These are phyloP conservation scores for Drosophila baimaii DNA, from an alignment of 1,140 invertebrate genomes.

Conservation along the genomic window DNA sequence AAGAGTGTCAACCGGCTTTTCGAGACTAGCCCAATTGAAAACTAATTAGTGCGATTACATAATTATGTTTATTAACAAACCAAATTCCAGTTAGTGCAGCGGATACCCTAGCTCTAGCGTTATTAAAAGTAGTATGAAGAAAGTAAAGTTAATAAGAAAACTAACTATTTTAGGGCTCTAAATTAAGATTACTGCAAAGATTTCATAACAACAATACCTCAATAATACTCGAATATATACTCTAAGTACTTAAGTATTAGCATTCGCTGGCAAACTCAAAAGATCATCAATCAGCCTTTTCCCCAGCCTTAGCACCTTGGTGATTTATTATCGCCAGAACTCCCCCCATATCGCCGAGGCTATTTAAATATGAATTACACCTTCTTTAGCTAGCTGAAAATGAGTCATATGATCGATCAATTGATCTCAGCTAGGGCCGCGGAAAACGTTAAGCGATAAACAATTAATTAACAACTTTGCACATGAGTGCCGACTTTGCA, in stretches of 20 bases:
- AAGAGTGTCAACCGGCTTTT: not conserved
- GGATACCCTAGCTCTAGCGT: too few relatives aligned
- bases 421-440: slow-evolving; percentile 11
- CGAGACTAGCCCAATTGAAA: not conserved
- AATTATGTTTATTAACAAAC: not conserved
- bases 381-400: not conserved
- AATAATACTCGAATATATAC: not conserved
- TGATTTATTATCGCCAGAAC: slow-evolving; percentile 21
- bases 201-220: not conserved
- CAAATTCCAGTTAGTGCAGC: not conserved
- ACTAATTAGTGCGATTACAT: not conserved
- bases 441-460: slow-evolving; percentile 7
- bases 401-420: slow-evolving; percentile 26
- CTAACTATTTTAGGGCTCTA: too few relatives aligned
- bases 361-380: slow-evolving; percentile 16
- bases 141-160: not conserved
- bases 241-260: not conserved
- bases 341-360: not conserved
- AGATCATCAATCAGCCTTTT: slow-evolving; percentile 23
- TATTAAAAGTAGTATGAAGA: not conserved
- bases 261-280: not conserved
- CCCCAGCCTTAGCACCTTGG: slow-evolving; percentile 2
- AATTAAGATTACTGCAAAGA: not conserved
- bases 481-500: slow-evolving; percentile 22
- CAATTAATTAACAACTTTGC: slow-evolving; percentile 46